phyloP scores from a whole-genome alignment of 2,113 vertebrate genomes.

The Neomonachus schauinslandi region DNA sequence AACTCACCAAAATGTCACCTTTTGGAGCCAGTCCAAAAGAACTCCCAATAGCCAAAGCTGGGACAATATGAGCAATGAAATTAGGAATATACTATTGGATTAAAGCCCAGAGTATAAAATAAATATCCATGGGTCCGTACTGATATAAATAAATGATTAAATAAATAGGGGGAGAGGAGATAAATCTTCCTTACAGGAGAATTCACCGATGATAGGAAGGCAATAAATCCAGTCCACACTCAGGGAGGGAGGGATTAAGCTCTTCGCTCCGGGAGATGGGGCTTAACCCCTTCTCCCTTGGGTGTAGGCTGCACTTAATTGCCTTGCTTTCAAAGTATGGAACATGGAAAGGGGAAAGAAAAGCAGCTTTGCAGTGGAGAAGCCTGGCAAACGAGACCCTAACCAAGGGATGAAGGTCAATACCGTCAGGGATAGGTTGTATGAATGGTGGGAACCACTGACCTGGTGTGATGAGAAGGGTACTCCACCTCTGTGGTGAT shows the following conservation, averaged over 20 bases:
- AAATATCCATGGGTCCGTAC: not conserved
- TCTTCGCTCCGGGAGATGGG: not conserved
- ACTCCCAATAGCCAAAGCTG: not conserved
- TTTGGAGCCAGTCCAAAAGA: not conserved
- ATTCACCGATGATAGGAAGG: slow-evolving; percentile 1
- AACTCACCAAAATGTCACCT: not conserved
- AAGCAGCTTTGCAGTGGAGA: not conserved
- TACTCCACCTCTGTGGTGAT: not conserved
- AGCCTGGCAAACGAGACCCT: not conserved
- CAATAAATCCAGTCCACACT: not conserved
- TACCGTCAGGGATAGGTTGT: rapidly evolving
- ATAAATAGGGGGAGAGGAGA: not conserved
- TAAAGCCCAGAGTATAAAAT: not conserved
- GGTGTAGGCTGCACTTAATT: not conserved
- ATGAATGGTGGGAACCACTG: not conserved
- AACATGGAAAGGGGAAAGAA: rapidly evolving
- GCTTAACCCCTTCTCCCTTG: not conserved
- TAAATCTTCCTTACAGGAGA: slow-evolving; percentile 29
- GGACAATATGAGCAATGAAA: not conserved
- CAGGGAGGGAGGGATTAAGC: not conserved
- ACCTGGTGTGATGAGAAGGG: not conserved
- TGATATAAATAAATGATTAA: not conserved
- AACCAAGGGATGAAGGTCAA: not conserved
- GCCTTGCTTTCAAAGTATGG: not conserved
- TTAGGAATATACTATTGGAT: not conserved